Conservation (phyloP, 2,888 invertebrate species). For the Pseudococcus viburni region DNA sequence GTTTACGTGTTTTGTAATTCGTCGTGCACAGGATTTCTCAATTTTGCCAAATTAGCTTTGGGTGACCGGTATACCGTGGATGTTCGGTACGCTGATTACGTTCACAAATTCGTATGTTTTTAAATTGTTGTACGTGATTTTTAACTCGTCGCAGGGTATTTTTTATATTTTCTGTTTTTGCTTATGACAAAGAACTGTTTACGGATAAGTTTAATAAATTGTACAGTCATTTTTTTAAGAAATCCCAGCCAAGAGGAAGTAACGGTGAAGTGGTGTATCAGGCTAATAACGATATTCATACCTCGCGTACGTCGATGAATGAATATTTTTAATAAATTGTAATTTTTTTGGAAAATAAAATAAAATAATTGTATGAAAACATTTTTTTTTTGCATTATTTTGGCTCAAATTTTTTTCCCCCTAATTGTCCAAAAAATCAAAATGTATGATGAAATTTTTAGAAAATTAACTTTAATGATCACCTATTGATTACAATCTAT, state of each 20-base stretch:
- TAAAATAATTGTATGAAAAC: no score
- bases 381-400: no score
- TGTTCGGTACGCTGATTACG: neutral
- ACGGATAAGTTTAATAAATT: neutral
- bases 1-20: neutral
- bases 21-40: neutral
- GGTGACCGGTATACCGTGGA: slow-evolving; percentile 44
- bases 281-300: neutral
- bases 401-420: no score
- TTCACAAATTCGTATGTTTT: neutral
- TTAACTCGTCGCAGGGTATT: slow-evolving; percentile 41
- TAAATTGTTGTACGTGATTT: neutral
- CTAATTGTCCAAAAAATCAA: no score
- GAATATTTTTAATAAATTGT: neutral
- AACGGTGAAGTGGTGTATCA: neutral
- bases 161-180: slow-evolving; percentile 29
- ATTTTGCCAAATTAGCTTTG: slow-evolving; percentile 37
- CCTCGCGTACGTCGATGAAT: neutral
- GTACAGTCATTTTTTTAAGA: neutral
- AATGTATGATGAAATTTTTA: no score
- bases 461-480: no score
- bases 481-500: no score
- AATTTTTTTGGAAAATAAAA: no score
- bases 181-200: neutral
- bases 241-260: neutral